These are phyloP conservation scores for Microtus montanus DNA, from an alignment of 2,113 vertebrate species.

Conservation along the genomic window DNA sequence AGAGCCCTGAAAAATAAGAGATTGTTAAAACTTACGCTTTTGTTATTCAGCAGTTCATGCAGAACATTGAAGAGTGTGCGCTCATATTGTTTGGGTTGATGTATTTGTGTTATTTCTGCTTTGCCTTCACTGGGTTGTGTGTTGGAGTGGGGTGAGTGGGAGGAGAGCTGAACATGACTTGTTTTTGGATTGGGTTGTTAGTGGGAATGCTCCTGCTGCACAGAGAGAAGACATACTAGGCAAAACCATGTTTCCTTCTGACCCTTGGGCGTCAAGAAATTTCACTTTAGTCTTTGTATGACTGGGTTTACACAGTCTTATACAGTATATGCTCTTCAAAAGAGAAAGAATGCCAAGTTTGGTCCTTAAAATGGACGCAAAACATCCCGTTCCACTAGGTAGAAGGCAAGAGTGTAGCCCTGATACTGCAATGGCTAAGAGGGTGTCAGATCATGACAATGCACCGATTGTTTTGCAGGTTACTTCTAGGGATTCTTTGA, in stretches of 20 bases:
- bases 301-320: not conserved
- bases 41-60: slow-evolving; percentile 20
- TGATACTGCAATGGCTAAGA: not conserved
- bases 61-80: not conserved
- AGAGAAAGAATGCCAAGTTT: not conserved
- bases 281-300: not conserved
- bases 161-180: slow-evolving; percentile 62
- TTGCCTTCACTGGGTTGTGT: slow-evolving; percentile 63
- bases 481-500: slow-evolving; percentile 25
- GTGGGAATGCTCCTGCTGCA: slow-evolving; percentile 40
- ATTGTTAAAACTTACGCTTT: slow-evolving; percentile 40
- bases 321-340: not conserved
- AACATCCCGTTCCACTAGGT: not conserved
- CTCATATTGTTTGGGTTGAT: slow-evolving; percentile 48
- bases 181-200: slow-evolving; percentile 56
- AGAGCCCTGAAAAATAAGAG: slow-evolving; percentile 21
- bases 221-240: slow-evolving; percentile 18
- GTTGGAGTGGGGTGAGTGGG: slow-evolving; percentile 55
- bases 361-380: not conserved
- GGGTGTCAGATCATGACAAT: not conserved
- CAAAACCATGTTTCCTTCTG: slow-evolving; percentile 33
- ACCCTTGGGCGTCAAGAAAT: not conserved
- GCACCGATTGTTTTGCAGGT: not conserved
- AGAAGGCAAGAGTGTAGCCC: not conserved
- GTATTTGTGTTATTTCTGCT: slow-evolving; percentile 69